Conservation (phyloP, 1,140 invertebrate species). For the Drosophila rufa region DNA sequence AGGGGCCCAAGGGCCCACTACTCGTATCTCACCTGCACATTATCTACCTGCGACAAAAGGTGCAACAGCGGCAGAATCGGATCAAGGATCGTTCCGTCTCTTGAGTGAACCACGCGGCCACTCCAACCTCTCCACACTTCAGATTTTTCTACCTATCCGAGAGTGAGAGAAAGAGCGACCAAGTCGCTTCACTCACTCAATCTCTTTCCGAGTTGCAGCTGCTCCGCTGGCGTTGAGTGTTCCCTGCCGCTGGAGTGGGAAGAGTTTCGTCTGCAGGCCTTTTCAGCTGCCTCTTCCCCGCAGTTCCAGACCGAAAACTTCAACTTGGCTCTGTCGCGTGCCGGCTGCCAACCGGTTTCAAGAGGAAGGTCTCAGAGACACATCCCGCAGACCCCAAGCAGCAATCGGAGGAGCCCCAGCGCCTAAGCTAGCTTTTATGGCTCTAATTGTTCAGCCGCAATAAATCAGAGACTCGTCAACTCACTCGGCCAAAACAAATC, state of each 20-base stretch:
- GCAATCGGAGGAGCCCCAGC: not conserved
- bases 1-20: conserved; percentile 41
- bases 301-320: conserved; percentile 14
- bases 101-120: conserved; percentile 5
- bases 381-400: conserved; percentile 1
- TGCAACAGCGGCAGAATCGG: conserved; percentile 24
- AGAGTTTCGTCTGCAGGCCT: conserved; percentile 19
- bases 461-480: conserved; percentile 30
- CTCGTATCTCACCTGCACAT: conserved; percentile 48
- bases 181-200: not conserved
- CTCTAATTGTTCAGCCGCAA: conserved; percentile 13
- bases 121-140: not conserved
- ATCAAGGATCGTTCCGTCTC: conserved; percentile 38
- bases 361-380: not conserved
- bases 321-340: conserved; percentile 64
- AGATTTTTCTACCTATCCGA: not conserved
- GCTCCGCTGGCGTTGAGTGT: conserved; percentile 22
- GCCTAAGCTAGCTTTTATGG: conserved; percentile 29
- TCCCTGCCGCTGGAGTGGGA: conserved; percentile 18
- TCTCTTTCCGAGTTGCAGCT: conserved; percentile 35
- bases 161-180: not conserved
- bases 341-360: conserved; percentile 73
- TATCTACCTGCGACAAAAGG: conserved; percentile 48
- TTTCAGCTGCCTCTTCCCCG: conserved; percentile 43
- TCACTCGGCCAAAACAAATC: conserved; percentile 13